Percentiles rank a stretch among this genome's conserved stretches.
Evolutionary conservation across 2,797 vertebrate species (phyloP).

Genomic region (Crenuchus spilurus): DNA sequence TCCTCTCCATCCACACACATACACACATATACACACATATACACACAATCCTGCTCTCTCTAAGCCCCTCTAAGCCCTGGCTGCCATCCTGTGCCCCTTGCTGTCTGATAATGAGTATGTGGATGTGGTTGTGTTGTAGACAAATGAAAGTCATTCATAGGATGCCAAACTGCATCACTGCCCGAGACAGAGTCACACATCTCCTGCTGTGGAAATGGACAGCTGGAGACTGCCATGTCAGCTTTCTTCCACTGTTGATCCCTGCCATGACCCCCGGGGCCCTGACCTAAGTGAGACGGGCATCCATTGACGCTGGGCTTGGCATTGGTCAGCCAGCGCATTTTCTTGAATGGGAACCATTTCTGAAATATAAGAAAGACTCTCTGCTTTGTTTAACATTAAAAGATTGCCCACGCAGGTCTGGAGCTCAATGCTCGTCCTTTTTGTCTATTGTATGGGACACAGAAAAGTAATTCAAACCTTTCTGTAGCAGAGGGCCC

Average conservation of each 20-base stretch:
- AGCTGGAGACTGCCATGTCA: constrained; percentile 3
- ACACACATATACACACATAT: constrained; percentile 11
- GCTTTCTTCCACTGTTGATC: constrained; percentile 12
- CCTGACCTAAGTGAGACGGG: constrained; percentile 11
- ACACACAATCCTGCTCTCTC: background rate
- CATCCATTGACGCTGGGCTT: constrained; percentile 8
- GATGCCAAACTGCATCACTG: background rate
- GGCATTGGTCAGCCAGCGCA: background rate
- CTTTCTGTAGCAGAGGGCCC: constrained; percentile 40
- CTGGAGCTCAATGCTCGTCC: constrained; percentile 49
- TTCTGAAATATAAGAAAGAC: constrained; percentile 56
- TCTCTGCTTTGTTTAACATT: constrained; percentile 63
- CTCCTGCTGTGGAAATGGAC: constrained; percentile 7
- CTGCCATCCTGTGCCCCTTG: background rate
- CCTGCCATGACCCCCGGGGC: constrained; percentile 28
- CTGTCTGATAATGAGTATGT: constrained; percentile 21
- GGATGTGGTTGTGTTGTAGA: background rate
- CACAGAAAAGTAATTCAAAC: constrained; percentile 67
- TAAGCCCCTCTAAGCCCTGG: constrained; percentile 3
- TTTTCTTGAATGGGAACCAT: constrained; percentile 57
- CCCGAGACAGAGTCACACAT: constrained; percentile 1
- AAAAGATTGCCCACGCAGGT: constrained; percentile 50
- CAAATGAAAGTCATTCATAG: constrained; percentile 16
- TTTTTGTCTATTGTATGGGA: constrained; percentile 56
- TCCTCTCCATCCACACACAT: constrained; percentile 6